Evolutionary conservation across 92 coral and sea anemone species (phyloP).

Genomic region (Paragorgia papillata): DNA sequence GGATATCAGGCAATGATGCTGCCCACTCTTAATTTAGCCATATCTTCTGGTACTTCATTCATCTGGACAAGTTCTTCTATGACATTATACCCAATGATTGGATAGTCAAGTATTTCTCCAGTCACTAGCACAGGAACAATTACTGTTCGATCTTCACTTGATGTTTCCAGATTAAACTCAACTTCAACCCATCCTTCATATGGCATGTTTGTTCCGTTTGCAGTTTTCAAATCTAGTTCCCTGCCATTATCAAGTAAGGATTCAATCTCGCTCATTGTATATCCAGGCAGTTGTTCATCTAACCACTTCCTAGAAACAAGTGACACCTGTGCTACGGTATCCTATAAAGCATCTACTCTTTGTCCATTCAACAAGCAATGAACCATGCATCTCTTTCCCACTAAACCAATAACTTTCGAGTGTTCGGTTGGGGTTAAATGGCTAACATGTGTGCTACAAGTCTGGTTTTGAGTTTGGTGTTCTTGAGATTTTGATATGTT

Average conservation of each 20-base stretch:
- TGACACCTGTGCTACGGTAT: slow-evolving; percentile 35
- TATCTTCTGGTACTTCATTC: background rate
- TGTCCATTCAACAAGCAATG: slow-evolving; percentile 27
- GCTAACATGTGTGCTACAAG: slow-evolving; percentile 17
- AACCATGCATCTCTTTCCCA: slow-evolving; percentile 28
- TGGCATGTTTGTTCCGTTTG: slow-evolving; percentile 26
- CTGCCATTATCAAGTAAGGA: slow-evolving; percentile 22
- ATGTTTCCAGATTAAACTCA: slow-evolving; percentile 25
- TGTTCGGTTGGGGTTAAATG: slow-evolving; percentile 29
- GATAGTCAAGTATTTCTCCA: slow-evolving; percentile 14
- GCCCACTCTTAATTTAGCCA: background rate
- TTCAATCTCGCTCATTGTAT: slow-evolving; percentile 6
- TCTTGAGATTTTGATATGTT: background rate
- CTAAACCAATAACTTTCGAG: slow-evolving; percentile 38
- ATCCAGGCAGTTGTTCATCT: slow-evolving; percentile 35
- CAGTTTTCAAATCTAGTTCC: slow-evolving; percentile 31
- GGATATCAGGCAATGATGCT: background rate
- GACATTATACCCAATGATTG: slow-evolving; percentile 18
- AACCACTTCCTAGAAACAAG: slow-evolving; percentile 33
- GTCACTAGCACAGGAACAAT: slow-evolving; percentile 16
- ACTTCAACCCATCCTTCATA: slow-evolving; percentile 25
- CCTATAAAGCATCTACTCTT: slow-evolving; percentile 35
- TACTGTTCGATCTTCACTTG: slow-evolving; percentile 4
- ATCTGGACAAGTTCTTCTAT: background rate
- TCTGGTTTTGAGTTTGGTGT: too few relatives aligned